Evolutionary conservation across 2,113 vertebrate genomes (phyloP), one percentile per base, ranked within the genome.

Genomic region (Gorsachius goisagi): DNA sequence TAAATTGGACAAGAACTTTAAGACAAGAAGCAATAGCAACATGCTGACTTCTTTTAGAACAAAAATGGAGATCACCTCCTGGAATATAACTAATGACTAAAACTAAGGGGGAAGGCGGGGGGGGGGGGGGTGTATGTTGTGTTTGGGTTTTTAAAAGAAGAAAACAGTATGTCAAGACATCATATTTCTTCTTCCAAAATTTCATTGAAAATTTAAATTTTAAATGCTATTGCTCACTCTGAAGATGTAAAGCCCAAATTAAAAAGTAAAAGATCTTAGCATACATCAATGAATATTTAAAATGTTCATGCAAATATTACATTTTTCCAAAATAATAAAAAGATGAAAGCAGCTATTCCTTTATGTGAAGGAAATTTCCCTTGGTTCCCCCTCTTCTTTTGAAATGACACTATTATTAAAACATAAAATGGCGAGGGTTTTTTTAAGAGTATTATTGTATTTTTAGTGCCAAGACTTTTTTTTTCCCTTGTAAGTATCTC

Each of bases 21-120:
- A 80, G 86, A 94, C 90, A 93, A 97, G 95, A 95, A 98, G 97
- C 98, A 98, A 98, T 97, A 97, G 98, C 84, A 90, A 95, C 91
- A 56, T 28, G 93, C 97, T 95, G 91, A 97, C 96, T 97, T 97
- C 95, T 93, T 97, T 91, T 92, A 64, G 78, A 95, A 94, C 86
- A 89, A 77, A 89, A 91, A n/a, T 35, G 53, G 75, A 94, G 45
- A 97, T 71, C 19, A 37, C 67, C 95, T 96, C 93, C 72, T 86
- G 88, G 93, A 97, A 72, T 68, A 35, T 88, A 88, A 88, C 63
- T 96, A 93, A 86, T 67, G n/a, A 89, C 33, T 93, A 91, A 69
- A 93, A 86, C 49, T 96, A 75, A 66, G 68, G 58, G 21, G 15
- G 17, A 15, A 44, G 13, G 41, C 15, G 15, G 41, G 41, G 15